Evolutionary conservation across 2,113 vertebrate species (phyloP), one percentile per base, ranked within the genome.

Genomic region (Notiomystis cincta): DNA sequence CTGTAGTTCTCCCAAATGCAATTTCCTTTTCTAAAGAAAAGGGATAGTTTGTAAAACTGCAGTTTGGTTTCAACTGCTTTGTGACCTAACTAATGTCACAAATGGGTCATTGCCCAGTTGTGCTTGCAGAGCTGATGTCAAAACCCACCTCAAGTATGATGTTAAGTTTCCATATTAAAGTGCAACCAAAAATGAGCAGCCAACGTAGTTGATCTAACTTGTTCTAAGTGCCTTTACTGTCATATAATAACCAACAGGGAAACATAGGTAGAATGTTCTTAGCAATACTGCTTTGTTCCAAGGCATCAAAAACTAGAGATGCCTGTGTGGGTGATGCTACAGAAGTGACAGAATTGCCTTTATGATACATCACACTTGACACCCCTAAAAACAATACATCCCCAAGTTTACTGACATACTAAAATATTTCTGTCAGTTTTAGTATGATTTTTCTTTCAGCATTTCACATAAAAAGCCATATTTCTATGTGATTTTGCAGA

Each of bases 281-380:
- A 42, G 22, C 23, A 13, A 1, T 21, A 20, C 10, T 80, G 8
- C 6, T 77, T 89, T 56, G 6, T 83, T 70, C 19, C 40, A 25
- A 38, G 58, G 15, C 7, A 38, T 13, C 13, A 87, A 72, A 86
- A 70, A 4, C 21, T n/a, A 50, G 25, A 86, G 15, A 38, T 18
- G 7, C 4, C 9, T 15, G 3, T 23, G 24, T n/a, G 30, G 30
- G 7, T 5, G 4, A 56, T 47, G 3, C 4, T 65, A 28, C 8
- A 6, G 22, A 72, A 60, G 8, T 20, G 9, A 4, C 17, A 87
- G 38, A 69, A 85, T 40, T 51, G 10, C 40, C 42, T 44, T 77
- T 73, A 64, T 22, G 56, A 3, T 3, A 45, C 25, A 65, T 44
- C 15, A 77, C 25, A 77, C 2, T 35, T 80, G 8, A 45, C 14